Base-by-base conservation (phyloP, 2,888 invertebrate species). In the Tholera decimalis region DNA sequence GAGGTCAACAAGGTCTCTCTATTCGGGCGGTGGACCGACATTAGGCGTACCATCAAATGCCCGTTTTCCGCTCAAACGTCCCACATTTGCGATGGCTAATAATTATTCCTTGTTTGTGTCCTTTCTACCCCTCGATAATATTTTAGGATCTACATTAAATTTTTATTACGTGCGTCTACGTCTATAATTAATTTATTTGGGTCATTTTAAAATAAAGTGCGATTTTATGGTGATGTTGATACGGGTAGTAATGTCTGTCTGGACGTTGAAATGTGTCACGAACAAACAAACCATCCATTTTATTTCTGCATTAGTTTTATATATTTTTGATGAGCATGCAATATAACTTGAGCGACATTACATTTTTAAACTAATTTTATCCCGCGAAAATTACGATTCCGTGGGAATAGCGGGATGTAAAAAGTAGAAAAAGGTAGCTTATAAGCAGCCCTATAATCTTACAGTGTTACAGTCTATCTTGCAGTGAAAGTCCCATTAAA, bases 1-100 rank as follows among this genome's bases (percentile, higher is more conserved):
- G 91, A 83, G 91, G 91, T 88, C 82, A 83, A 71, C 68, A 73
- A 84, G 88, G 85, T 87, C 89, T 91, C 89, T 91, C 88, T 86
- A 91, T 89, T 90, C 79, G 83, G 85, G 75, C 73, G 58, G 70
- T 77, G 82, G 86, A 82, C 86, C 80, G 73, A 83, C 88, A 86
- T 89, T 89, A 87, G 73, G 84, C 73, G 79, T 73, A 63, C 79
- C 78, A 81, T 82, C 83, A 81, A 79, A 81, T 84, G 85, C 76
- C 88, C 85, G 82, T 87, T 88, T 85, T 79, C 80, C 73, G 80
- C 72, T 71, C 67, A 77, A 78, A 76, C 64, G 80, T 77, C 77
- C 82, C 78, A 77, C 86, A 83, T 86, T 88, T 83, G 83, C 84
- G 85, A 85, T 85, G 82, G 82, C 69, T 81, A 87, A 88, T 89